A percentile compares a stretch with the other conserved stretches of the same genome.
Evolutionary conservation across 1,140 invertebrate species (phyloP).

Genomic region (Linepithema humile): DNA sequence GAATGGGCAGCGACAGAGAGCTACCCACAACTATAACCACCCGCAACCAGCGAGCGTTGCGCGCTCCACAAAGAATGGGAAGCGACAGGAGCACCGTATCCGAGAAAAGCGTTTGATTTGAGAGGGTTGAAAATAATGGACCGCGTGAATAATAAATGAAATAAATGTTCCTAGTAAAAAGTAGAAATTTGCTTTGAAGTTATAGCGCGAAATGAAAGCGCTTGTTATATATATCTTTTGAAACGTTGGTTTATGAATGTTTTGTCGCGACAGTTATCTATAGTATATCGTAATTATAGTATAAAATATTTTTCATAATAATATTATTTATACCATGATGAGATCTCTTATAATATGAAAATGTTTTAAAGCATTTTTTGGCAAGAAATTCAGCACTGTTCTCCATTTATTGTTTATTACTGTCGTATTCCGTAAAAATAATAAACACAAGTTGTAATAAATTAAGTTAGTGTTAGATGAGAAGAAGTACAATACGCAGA

Average conservation of each 20-base stretch:
- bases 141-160: not conserved
- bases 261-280: not conserved
- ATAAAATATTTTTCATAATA: not conserved
- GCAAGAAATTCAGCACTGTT: too few species aligned
- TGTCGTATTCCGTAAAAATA: too few species aligned
- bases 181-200: constrained; percentile 18
- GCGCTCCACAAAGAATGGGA: constrained; percentile 66
- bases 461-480: too few species aligned
- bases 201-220: not conserved
- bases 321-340: too few species aligned
- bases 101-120: constrained; percentile 75
- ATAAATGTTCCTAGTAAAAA: not conserved
- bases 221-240: not conserved
- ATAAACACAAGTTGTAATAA: too few species aligned
- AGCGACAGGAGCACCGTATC: constrained; percentile 73
- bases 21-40: constrained; percentile 56
- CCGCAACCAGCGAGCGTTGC: constrained; percentile 49
- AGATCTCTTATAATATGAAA: too few species aligned
- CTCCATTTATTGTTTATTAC: too few species aligned
- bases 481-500: too few species aligned
- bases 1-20: constrained; percentile 76
- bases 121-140: not conserved
- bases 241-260: not conserved
- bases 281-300: not conserved
- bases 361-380: too few species aligned